Base-by-base conservation (phyloP, 2,113 vertebrate species). In the Regulus satrapa region DNA sequence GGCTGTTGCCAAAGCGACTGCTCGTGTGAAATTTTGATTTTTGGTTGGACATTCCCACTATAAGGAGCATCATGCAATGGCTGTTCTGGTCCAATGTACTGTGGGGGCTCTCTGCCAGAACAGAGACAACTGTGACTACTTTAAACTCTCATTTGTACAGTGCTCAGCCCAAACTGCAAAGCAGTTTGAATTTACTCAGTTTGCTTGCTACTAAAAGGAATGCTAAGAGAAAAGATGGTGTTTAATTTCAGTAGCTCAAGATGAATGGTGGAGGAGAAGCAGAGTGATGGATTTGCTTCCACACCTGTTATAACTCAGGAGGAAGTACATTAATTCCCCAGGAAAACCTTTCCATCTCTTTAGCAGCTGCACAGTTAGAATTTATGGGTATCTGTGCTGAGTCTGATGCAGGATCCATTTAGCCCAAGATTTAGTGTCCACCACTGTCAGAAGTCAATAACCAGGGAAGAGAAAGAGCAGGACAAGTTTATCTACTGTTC, bases 31-130 rank as follows among this genome's bases (percentile, higher is more conserved):
- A 88, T 92, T 74, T 54, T 83, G 36, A 93, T 92, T 90, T 91
- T 88, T 80, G 46, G 55, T 92, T 58, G 92, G 85, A 84, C 49
- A 31, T 85, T 77, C 46, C 46, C 26, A 20, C 20, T 72, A 4
- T 34, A 52, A 78, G 18, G n/a, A 89, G 31, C 49, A 31, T 62
- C 41, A 18, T 32, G 9, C 2, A 1, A 49, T 14, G 36, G 51
- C 38, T 80, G 26, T 31, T 90, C 46, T 92, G 46, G 16, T 54
- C 75, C 49, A 67, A 23, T 6, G 28, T 7, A 51, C 24, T 34
- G 4, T 9, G 5, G 1, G 4, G 1, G 2, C 0, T 24, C 29
- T 72, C 45, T 75, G n/a, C 18, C 14, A 46, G 41, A 88, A 68
- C 11, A 81, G 26, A 79, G 51, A 73, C 28, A 51, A 36, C 46